Evolutionary conservation across 2,113 vertebrate species (phyloP), one percentile per base, ranked within the genome.

Genomic region (Egretta garzetta): DNA sequence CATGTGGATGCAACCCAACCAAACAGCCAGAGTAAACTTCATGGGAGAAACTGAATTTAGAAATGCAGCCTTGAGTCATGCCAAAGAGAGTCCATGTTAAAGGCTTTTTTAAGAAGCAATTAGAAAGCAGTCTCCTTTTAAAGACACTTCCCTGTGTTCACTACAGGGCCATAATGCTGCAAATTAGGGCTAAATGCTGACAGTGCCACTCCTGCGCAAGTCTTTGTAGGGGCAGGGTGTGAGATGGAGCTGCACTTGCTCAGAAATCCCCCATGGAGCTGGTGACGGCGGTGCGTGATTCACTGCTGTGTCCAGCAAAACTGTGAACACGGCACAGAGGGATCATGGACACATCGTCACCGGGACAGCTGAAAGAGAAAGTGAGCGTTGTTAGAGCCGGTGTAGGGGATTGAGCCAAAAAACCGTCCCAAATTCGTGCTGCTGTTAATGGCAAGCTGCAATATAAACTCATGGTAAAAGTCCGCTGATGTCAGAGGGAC

Each of bases 11-110:
- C 47, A 33, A 52, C 71, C 81, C 90, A 83, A 59, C 59, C 23
- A 35, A 88, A 83, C 39, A 86, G 55, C 23, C 71, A 92, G 80
- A 67, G 82, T 59, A 72, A 95, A 86, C 68, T 92, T 88, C 81
- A 9, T 52, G 94, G 82, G 80, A 93, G 82, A 94, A 88, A 53
- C 72, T 60, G 85, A 20, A 59, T 91, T 96, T 95, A 86, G 96
- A 88, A 95, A 49, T 2, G 39, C 88, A 81, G 56, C 71, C 76
- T 62, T 62, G 68, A 67, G 74, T 90, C 75, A 14, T 37, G 80
- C 79, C 93, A 75, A 10, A 27, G 52, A 37, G 49, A 52, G 63
- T 49, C 90, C 63, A 8, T 8, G 64, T 22, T 86, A 60, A 59
- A 86, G 30, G 87, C 75, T 94, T 81, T 95, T 87, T 80, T 0